phyloP scores from a whole-genome alignment of 2,888 invertebrate species.

The Rambutsinella grinnellia region DNA sequence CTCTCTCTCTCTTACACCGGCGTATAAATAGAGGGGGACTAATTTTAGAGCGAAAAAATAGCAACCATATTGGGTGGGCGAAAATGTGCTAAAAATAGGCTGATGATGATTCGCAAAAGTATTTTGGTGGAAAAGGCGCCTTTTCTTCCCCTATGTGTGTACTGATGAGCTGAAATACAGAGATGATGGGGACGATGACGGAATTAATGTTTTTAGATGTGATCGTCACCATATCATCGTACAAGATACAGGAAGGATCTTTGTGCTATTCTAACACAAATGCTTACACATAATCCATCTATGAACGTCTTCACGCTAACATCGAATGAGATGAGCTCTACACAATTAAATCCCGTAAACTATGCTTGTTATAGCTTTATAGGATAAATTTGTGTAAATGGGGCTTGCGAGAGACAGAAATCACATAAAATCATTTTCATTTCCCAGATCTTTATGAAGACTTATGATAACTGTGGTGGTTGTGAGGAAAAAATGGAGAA shows the following conservation, averaged over 20 bases:
- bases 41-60: constrained; percentile 67
- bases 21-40: constrained; percentile 65
- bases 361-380: neutral
- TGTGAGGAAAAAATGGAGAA: too few relatives aligned
- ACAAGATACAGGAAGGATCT: neutral
- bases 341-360: neutral
- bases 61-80: constrained; percentile 67
- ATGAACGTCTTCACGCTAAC: neutral
- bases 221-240: neutral
- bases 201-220: neutral
- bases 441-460: too few relatives aligned
- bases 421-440: neutral
- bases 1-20: constrained; percentile 57
- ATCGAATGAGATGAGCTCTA: too few relatives aligned
- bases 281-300: neutral
- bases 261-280: neutral
- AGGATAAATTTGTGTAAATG: neutral
- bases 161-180: neutral
- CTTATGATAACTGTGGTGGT: too few relatives aligned
- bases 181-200: neutral
- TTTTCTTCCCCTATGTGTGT: neutral
- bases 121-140: constrained; percentile 65
- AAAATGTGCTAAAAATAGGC: constrained; percentile 66
- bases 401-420: neutral
- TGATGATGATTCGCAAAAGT: constrained; percentile 66